phyloP scores from a whole-genome alignment of 2,888 invertebrate genomes.

The Ormyrus pomaceus region DNA sequence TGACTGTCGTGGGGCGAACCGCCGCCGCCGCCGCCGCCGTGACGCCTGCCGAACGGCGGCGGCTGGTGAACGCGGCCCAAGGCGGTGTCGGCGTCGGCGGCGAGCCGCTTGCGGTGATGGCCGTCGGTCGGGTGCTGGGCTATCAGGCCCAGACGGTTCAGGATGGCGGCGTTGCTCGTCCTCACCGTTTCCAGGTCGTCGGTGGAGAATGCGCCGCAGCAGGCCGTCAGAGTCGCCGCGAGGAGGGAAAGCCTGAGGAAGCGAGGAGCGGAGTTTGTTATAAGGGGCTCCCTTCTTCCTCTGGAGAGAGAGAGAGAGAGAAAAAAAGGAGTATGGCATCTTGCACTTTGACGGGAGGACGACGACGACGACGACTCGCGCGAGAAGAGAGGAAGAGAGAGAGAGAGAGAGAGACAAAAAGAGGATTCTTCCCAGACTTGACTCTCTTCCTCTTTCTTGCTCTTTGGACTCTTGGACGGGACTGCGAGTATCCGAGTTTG shows the following conservation, averaged over 20 bases:
- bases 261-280: slow-evolving; percentile 19
- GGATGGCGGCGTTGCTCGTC: slow-evolving; percentile 81
- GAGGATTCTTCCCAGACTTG: too few species aligned
- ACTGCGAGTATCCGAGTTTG: slow-evolving; percentile 61
- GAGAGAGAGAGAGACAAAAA: background rate
- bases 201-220: background rate
- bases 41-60: slow-evolving; percentile 70
- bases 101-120: slow-evolving; percentile 87
- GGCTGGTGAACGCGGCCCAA: slow-evolving; percentile 65
- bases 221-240: slow-evolving; percentile 2
- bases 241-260: slow-evolving; percentile 61
- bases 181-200: slow-evolving; percentile 73
- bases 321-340: too few species aligned
- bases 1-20: slow-evolving; percentile 80
- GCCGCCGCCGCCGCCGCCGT: slow-evolving; percentile 64
- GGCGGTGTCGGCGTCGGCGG: slow-evolving; percentile 73
- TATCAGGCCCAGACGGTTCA: slow-evolving; percentile 85
- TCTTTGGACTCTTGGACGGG: slow-evolving; percentile 3
- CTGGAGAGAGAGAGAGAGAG: background rate
- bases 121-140: slow-evolving; percentile 86
- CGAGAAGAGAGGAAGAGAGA: background rate
- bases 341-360: too few species aligned
- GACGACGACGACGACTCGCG: too few species aligned
- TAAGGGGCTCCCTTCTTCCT: background rate
- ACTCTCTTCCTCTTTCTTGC: background rate